Percentiles rank a stretch among this genome's conserved stretches.
These are phyloP conservation scores for Synchiropus splendidus DNA, from an alignment of 2,113 vertebrate genomes.

Conservation along the genomic window DNA sequence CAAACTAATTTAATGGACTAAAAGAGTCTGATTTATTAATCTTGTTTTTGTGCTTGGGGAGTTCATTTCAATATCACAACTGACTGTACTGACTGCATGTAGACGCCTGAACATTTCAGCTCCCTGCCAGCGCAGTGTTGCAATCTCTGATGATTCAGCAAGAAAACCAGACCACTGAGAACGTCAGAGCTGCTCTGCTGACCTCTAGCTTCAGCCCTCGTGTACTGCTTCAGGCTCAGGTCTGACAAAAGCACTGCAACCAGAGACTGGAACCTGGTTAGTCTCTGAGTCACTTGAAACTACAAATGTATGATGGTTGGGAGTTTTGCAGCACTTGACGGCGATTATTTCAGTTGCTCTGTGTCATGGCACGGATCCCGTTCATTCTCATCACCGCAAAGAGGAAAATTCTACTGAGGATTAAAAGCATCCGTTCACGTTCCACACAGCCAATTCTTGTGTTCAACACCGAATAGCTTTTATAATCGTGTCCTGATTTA, in stretches of 20 bases:
- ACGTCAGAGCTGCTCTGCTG: slow-evolving; percentile 31
- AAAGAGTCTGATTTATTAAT: slow-evolving; percentile 5
- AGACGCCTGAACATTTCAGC: slow-evolving; percentile 45
- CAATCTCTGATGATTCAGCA: slow-evolving; percentile 10
- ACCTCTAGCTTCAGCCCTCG: slow-evolving; percentile 30
- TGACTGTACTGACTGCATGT: slow-evolving; percentile 13
- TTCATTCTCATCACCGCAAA: too few relatives aligned
- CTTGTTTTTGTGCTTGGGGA: slow-evolving; percentile 9
- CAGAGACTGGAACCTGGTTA: slow-evolving; percentile 14
- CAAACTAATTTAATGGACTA: slow-evolving; percentile 32
- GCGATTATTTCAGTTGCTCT: neutral
- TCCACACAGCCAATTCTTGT: too few relatives aligned
- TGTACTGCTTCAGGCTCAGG: slow-evolving; percentile 18
- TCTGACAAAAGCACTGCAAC: slow-evolving; percentile 24
- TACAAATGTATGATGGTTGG: slow-evolving; percentile 8
- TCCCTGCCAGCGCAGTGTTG: slow-evolving; percentile 3
- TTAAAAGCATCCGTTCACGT: too few relatives aligned
- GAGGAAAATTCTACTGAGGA: neutral
- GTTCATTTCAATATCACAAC: slow-evolving; percentile 33
- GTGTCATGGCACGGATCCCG: too few relatives aligned
- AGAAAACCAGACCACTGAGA: slow-evolving; percentile 27
- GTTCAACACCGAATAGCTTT: neutral
- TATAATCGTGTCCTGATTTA: slow-evolving; percentile 36
- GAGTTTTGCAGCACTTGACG: too few relatives aligned
- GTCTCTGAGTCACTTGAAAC: slow-evolving; percentile 30